A percentile compares a stretch with the other conserved stretches of the same genome.
These are phyloP conservation scores for Macaca mulatta DNA, from an alignment of 2,113 vertebrate genomes.

Conservation along the genomic window DNA sequence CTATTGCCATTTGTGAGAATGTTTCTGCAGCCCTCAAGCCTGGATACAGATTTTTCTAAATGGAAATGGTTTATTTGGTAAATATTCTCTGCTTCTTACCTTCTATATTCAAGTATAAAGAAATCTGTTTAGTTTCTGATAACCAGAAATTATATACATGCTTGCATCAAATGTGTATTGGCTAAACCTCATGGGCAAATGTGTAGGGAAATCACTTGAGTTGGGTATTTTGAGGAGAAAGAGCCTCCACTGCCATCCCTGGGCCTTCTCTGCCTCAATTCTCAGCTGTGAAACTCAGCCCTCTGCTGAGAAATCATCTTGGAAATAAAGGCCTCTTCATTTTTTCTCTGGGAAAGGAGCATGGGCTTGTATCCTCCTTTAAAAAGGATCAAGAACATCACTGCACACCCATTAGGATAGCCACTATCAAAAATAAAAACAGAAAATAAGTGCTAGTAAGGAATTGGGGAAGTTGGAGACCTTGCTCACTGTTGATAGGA, in stretches of 20 bases:
- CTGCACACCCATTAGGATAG: not conserved
- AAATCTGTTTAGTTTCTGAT: not conserved
- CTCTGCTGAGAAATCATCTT: not conserved
- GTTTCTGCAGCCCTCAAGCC: not conserved
- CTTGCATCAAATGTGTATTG: not conserved
- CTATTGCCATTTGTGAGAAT: not conserved
- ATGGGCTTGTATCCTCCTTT: not conserved
- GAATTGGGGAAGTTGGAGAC: not conserved
- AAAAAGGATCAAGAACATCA: not conserved
- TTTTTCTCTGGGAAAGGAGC: not conserved
- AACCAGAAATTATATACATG: not conserved
- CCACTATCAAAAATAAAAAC: not conserved
- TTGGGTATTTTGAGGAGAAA: not conserved
- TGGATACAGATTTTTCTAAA: constrained; percentile 22
- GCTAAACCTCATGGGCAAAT: not conserved
- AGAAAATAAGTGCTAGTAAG: not conserved
- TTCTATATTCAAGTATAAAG: not conserved
- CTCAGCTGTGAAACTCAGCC: not conserved
- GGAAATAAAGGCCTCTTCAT: not conserved
- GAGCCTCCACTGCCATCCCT: not conserved
- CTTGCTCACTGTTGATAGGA: not conserved
- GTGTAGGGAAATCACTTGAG: not conserved
- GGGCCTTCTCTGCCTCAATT: not conserved
- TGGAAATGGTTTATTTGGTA: not conserved
- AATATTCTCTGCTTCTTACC: not conserved